Base-by-base conservation (phyloP, 2,888 invertebrate genomes). In the Onthophagus sagittarius region DNA sequence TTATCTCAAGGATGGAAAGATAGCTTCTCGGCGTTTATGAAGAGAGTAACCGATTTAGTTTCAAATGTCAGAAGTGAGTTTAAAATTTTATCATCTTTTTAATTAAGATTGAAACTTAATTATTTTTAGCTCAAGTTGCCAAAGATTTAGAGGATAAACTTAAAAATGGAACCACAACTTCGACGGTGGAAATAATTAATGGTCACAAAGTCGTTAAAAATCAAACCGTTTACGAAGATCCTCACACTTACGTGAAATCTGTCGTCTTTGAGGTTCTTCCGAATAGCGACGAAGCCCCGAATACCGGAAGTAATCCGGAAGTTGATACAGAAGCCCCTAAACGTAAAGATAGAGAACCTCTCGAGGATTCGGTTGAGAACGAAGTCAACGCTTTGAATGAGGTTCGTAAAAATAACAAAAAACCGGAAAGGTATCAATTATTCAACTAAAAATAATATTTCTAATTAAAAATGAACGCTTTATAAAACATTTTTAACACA, bases 171-270 rank as follows among this genome's bases (percentile, higher is more conserved):
- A 85, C 85, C 75, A 84, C 83, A 14, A 84, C 85, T 11, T 84
- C 84, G 15, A 82, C 84, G 67, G 84, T 84, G 5, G 84, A 85
- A 81, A 85, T 85, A 79, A 79, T 69, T 77, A 83, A 87, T 75
- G 88, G 88, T 64, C 88, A 88, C 79, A 85, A 86, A 33, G 87
- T 88, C 65, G 87, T 87, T 33, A 85, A 88, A 75, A 89, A 89
- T 79, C 87, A 88, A 78, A 88, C 89, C 0, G 86, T 86, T 71
- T 88, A 86, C 82, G 82, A 82, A 63, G 86, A 87, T 67, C 67
- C 67, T 4, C 23, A 67, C 32, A 15, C 67, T 9, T 67, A 31
- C 9, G n/a, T 67, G 6, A 67, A 76, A 84, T 88, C 0, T 84
- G 86, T 67, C 62, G 81, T 86, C 0, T 83, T 88, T 73, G 87